Percentiles rank a stretch among this genome's conserved stretches.
Conservation (phyloP, 1,140 invertebrate genomes). For the Bombus picipes region DNA sequence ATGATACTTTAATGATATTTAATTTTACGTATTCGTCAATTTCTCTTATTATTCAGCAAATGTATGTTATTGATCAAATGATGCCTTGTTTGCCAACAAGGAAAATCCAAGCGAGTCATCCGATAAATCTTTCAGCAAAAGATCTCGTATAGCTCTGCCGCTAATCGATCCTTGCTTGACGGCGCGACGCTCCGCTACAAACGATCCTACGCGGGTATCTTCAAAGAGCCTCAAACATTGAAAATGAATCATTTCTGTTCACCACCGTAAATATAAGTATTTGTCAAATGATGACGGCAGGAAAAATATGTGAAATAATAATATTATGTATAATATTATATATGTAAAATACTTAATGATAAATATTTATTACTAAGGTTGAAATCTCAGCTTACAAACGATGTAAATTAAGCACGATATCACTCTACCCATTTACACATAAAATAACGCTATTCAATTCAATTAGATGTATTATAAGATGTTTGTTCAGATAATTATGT, state of each 20-base stretch:
- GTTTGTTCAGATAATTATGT: background rate
- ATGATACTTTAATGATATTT: no score
- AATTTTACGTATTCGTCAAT: background rate
- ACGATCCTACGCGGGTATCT: background rate
- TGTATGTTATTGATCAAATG: background rate
- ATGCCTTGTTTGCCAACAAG: background rate
- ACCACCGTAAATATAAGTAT: background rate
- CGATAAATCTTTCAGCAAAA: constrained; percentile 17
- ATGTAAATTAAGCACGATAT: background rate
- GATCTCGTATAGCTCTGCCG: background rate
- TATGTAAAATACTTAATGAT: no score
- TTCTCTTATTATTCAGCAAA: background rate
- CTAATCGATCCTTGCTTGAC: background rate
- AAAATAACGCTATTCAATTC: background rate
- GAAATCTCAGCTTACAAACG: no score
- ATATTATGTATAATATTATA: no score
- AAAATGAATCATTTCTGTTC: constrained; percentile 9
- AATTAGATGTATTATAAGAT: no score
- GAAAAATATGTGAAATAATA: no score
- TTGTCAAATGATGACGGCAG: background rate
- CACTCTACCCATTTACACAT: background rate
- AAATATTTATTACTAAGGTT: no score
- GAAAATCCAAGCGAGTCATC: constrained; percentile 10
- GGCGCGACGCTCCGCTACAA: background rate
- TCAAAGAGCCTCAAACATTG: background rate